Evolutionary conservation across 2,113 vertebrate genomes (phyloP), one percentile per base, ranked within the genome.

Genomic region (Lepidothrix coronata): DNA sequence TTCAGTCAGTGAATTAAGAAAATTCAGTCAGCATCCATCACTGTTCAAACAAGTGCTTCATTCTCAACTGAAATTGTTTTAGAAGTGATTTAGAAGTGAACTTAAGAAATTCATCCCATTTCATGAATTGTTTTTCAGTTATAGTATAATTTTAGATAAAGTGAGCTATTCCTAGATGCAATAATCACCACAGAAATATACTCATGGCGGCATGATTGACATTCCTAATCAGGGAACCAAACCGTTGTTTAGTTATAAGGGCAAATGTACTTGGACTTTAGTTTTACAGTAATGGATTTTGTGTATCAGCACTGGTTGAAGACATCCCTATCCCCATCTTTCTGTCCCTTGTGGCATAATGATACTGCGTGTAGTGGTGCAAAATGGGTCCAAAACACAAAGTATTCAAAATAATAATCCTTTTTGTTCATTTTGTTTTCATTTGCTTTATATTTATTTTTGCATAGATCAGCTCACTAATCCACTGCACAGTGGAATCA

Each of bases 1-100:
- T 66, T 82, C 81, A 89, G 27, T 52, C 48, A 74, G 23, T 37
- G 44, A 91, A 83, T 58, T 81, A 78, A 82, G 39, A 71, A 84
- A 77, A 94, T 93, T 91, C 28, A 72, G 17, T 63, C 48, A 76
- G 12, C 24, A 25, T 54, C 54, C 24, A 78, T 43, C 65, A 66
- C 8, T 63, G 13, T 51, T 68, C 20, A 49, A 37, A 31, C 0
- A 80, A 77, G 65, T 66, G 49, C 49, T 48, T 88, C 84, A 7
- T 67, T 84, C 28, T 71, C 35, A 84, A 63, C 12, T 61, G 18
- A 91, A 89, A 79, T n/a, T 52, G 51, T 75, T 93, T 88, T n/a
- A 39, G 23, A 81, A 90, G 33, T 44, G 2, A 67, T 78, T 93
- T 92, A n/a, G n/a, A n/a, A n/a, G n/a, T 63, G 14, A 27, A 43